Evolutionary conservation across 1,140 invertebrate genomes (phyloP).

Genomic region (Whitmania pigra): DNA sequence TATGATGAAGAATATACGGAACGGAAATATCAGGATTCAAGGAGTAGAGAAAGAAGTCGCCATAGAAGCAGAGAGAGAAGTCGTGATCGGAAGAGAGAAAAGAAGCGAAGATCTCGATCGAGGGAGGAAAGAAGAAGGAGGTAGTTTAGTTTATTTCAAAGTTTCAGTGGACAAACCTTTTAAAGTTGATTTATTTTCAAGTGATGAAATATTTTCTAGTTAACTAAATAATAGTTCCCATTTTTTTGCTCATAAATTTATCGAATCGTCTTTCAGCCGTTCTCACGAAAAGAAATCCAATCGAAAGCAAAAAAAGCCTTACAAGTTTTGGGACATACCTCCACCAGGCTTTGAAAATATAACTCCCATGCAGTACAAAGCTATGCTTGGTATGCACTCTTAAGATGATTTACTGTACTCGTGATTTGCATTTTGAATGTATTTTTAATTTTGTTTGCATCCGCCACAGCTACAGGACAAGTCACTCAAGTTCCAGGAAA

Average conservation of each 20-base stretch:
- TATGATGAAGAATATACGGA: neutral
- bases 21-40: neutral
- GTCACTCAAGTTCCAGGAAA: neutral
- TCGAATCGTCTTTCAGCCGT: neutral
- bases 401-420: neutral
- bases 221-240: neutral
- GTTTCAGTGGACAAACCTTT: neutral
- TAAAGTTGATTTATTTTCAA: neutral
- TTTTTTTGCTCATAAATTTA: conserved; percentile 7
- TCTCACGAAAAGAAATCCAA: conserved; percentile 11
- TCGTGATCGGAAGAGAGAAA: neutral
- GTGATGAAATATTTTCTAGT: neutral
- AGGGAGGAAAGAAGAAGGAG: conserved; percentile 2
- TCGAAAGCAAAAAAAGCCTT: conserved; percentile 37
- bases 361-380: conserved; percentile 74
- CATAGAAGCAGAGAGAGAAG: neutral
- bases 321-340: conserved; percentile 95
- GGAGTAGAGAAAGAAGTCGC: conserved; percentile 5
- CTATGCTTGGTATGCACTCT: conserved; percentile 22
- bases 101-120: conserved; percentile 16
- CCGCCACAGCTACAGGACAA: neutral
- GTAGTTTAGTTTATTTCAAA: neutral
- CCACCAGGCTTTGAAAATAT: conserved; percentile 97
- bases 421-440: neutral
- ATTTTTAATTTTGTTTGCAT: neutral